These are phyloP conservation scores for Anabacerthia variegaticeps DNA, from an alignment of 2,797 vertebrate species.

Conservation along the genomic window DNA sequence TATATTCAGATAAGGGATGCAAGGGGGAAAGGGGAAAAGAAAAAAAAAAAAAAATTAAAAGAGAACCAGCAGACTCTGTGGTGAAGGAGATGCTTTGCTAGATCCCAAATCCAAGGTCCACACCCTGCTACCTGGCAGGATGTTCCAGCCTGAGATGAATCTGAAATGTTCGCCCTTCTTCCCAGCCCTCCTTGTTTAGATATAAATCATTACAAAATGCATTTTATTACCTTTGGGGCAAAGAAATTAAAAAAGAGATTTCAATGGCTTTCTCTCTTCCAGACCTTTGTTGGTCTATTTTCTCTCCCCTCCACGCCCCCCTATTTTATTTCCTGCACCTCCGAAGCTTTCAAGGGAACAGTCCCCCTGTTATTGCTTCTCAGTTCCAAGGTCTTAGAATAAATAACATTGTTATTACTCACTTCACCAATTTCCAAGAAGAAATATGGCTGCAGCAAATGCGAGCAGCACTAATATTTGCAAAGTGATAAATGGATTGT, in stretches of 20 bases:
- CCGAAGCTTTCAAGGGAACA: conserved; percentile 56
- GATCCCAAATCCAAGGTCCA: background rate
- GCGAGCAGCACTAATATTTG: conserved; percentile 64
- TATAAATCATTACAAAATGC: conserved; percentile 32
- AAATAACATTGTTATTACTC: conserved; percentile 73
- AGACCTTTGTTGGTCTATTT: conserved; percentile 42
- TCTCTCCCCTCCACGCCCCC: background rate
- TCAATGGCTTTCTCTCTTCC: conserved; percentile 38
- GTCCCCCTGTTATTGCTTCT: conserved; percentile 56
- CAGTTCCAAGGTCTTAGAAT: conserved; percentile 68
- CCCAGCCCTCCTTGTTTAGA: background rate
- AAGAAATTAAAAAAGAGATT: conserved; percentile 60
- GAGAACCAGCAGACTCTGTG: conserved; percentile 2
- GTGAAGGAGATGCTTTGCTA: background rate
- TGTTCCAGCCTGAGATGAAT: background rate
- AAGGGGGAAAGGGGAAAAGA: background rate
- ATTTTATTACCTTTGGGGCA: conserved; percentile 47
- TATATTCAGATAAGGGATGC: conserved; percentile 80
- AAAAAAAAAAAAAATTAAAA: background rate
- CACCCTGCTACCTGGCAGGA: background rate
- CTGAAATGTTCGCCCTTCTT: background rate
- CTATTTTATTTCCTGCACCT: conserved; percentile 45
- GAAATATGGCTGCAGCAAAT: conserved; percentile 64
- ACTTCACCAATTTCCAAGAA: conserved; percentile 64
- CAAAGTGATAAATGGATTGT: conserved; percentile 64